A percentile compares a stretch with the other conserved stretches of the same genome.
Conservation (phyloP, 30 jellyfish, hydroid and myxozoan genomes). For the Aurelia aurita complex sp. Pacific region DNA sequence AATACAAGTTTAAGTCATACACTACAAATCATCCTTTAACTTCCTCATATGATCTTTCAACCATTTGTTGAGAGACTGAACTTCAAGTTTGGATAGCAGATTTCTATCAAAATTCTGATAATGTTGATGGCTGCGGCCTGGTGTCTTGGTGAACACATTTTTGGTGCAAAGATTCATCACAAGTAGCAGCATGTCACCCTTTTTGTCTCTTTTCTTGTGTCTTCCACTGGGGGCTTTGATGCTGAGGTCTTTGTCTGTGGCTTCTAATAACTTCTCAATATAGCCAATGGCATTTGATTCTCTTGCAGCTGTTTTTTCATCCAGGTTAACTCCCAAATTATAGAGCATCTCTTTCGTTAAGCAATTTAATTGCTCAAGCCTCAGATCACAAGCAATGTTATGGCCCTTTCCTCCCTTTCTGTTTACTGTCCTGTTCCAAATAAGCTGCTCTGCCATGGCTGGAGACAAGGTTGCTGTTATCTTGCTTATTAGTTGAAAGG, state of each 20-base stretch:
- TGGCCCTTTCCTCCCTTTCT: slow-evolving; percentile 19
- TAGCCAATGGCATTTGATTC: slow-evolving; percentile 9
- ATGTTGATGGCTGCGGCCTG: slow-evolving; percentile 5
- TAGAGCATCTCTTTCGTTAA: slow-evolving; percentile 14
- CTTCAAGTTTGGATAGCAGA: too few relatives aligned
- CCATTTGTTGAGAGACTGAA: too few relatives aligned
- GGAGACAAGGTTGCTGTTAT: not conserved
- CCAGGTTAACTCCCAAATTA: slow-evolving; percentile 13
- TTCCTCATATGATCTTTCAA: too few relatives aligned
- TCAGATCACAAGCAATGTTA: slow-evolving; percentile 20
- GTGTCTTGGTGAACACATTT: not conserved
- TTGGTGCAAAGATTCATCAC: slow-evolving; percentile 1
- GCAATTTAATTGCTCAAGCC: slow-evolving; percentile 23
- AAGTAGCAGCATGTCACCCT: slow-evolving; percentile 1
- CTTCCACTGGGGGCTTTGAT: slow-evolving; percentile 22
- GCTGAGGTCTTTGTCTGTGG: slow-evolving; percentile 1
- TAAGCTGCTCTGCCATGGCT: slow-evolving; percentile 22
- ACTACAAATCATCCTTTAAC: too few relatives aligned
- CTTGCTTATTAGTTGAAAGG: not conserved
- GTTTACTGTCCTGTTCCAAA: slow-evolving; percentile 23
- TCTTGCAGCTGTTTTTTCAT: slow-evolving; percentile 19
- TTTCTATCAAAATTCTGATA: not conserved
- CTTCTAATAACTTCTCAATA: slow-evolving; percentile 8
- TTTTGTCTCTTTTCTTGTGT: slow-evolving; percentile 10
- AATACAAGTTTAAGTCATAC: too few relatives aligned